Evolutionary conservation across 2,797 vertebrate genomes (phyloP).

Genomic region (Triplophysa bombifrons): DNA sequence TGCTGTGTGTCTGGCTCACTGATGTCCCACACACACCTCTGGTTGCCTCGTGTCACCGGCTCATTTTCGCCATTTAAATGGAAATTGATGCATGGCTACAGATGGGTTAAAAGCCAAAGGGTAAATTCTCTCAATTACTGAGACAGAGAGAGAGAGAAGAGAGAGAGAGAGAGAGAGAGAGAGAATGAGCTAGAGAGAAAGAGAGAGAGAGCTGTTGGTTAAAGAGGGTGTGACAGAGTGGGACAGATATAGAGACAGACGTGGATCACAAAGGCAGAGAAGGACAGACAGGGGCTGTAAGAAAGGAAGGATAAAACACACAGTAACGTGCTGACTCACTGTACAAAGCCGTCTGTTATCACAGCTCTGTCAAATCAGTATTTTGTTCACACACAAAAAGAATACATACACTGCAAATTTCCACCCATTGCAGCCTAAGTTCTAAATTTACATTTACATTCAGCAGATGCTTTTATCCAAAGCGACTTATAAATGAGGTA

Average conservation of each 20-base stretch:
- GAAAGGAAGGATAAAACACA: conserved; percentile 15
- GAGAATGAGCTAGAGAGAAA: not conserved
- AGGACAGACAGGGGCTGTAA: not conserved
- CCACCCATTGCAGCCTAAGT: no score
- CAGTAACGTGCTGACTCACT: not conserved
- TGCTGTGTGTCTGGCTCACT: conserved; percentile 24
- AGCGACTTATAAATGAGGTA: no score
- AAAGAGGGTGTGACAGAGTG: not conserved
- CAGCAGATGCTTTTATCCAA: no score
- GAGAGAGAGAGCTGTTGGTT: not conserved
- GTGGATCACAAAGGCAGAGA: not conserved
- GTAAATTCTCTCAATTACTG: conserved; percentile 31
- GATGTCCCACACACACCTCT: conserved; percentile 21
- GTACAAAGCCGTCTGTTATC: not conserved
- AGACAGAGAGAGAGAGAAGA: not conserved
- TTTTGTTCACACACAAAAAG: no score
- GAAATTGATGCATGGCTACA: conserved; percentile 31
- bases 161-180: not conserved
- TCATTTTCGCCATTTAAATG: conserved; percentile 1
- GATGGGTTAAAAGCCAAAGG: conserved; percentile 20
- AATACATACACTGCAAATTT: not conserved
- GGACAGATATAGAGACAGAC: not conserved
- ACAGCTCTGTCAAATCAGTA: not conserved
- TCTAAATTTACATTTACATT: no score
- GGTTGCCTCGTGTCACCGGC: conserved; percentile 10